Evolutionary conservation across 2,797 vertebrate species (phyloP).

Genomic region (Sebastes elongatus): DNA sequence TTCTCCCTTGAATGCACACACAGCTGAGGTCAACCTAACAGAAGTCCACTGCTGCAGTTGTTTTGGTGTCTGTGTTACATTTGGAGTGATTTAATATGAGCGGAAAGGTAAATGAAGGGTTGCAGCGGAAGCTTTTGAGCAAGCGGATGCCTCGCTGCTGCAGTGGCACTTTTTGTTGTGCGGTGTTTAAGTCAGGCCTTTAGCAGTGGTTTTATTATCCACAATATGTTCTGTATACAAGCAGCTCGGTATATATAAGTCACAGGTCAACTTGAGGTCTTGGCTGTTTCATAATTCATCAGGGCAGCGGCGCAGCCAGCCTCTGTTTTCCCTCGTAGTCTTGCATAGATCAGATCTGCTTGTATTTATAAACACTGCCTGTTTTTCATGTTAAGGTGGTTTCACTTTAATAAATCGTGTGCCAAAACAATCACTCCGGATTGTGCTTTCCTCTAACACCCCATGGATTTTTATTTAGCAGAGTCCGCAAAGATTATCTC

Average conservation of each 20-base stretch:
- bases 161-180: slow-evolving; percentile 32
- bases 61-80: slow-evolving; percentile 11
- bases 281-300: slow-evolving; percentile 38
- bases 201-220: slow-evolving; percentile 44
- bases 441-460: neutral
- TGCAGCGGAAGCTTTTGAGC: slow-evolving; percentile 51
- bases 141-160: slow-evolving; percentile 41
- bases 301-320: neutral
- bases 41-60: slow-evolving; percentile 9
- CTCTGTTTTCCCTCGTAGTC: slow-evolving; percentile 7
- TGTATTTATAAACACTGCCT: slow-evolving; percentile 15
- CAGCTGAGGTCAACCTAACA: slow-evolving; percentile 8
- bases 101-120: slow-evolving; percentile 48
- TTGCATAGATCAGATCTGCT: neutral
- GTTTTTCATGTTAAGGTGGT: slow-evolving; percentile 9
- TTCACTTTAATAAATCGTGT: slow-evolving; percentile 14
- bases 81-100: slow-evolving; percentile 53
- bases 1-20: slow-evolving; percentile 10
- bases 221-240: slow-evolving; percentile 48
- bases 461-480: slow-evolving; percentile 5
- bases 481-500: slow-evolving; percentile 13
- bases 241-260: slow-evolving; percentile 37
- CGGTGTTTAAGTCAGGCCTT: slow-evolving; percentile 48
- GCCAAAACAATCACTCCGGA: slow-evolving; percentile 11
- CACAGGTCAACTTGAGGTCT: slow-evolving; percentile 42